Evolutionary conservation across 2,888 invertebrate species (phyloP), one percentile per base, ranked within the genome.

Genomic region (Yponomeuta cagnagella): DNA sequence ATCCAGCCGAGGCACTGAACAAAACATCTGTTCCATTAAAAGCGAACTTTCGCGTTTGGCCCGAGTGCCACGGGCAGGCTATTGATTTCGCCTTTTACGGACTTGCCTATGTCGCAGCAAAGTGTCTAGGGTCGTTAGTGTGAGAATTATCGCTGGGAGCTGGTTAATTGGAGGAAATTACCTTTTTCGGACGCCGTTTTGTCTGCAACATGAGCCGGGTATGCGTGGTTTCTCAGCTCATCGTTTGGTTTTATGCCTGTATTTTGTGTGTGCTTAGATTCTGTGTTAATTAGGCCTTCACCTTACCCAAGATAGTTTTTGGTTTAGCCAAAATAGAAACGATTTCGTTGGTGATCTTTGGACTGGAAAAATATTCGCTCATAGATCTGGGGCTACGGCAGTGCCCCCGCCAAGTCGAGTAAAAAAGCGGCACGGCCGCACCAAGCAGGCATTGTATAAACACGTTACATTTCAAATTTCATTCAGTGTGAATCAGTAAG

Each of bases 141-240:
- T 23, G 68, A 33, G 67, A 48, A 67, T 64, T 64, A 64, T 67
- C 33, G 67, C 43, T 12, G 33, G 33, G 52, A 68, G 31, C 52
- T 30, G 37, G 68, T 52, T 68, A 68, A 68, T 68, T 68, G 68
- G 52, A 68, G 52, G 68, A 68, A 52, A 68, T 68, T 30, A 48
- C 52, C 68, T 48, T 68, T 52, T 52, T 52, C 23, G 68, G 31
- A 31, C 52, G 30, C 68, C 52, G 30, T 68, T 68, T 68, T 52
- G 68, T 68, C 68, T 48, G 43, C 30, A 68, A n/a, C 15, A 58
- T 58, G 15, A 12, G 52, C 52, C 15, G 15, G 52, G 52, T 58
- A 58, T 58, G 52, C 15, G 52, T 15, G 52, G 15, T 2, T 58
- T 52, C 15, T 58, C 52, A 6, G 52, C 15, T 2, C 52, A 12